A percentile compares a stretch with the other conserved stretches of the same genome.
Evolutionary conservation across 2,888 invertebrate species (phyloP).

Genomic region (Drosophila demipolita): DNA sequence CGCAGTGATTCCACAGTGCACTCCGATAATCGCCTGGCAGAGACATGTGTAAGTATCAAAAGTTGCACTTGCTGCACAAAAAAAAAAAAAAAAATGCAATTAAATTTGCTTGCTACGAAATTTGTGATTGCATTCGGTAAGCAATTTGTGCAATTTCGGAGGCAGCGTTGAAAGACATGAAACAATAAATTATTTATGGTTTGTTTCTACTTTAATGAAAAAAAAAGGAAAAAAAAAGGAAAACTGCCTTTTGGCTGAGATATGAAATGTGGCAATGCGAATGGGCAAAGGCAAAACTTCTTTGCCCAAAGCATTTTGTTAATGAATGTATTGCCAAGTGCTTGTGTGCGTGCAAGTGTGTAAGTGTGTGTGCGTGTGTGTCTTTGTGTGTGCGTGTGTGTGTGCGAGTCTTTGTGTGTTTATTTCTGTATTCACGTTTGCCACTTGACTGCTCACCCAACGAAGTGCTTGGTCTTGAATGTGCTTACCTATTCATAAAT

Average conservation of each 20-base stretch:
- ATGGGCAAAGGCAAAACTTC: slow-evolving; percentile 60
- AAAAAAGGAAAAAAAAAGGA: neutral
- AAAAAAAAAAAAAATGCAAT: slow-evolving; percentile 35
- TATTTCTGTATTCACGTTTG: slow-evolving; percentile 54
- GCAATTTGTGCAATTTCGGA: slow-evolving; percentile 25
- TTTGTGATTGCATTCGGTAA: slow-evolving; percentile 26
- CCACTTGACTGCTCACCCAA: slow-evolving; percentile 70
- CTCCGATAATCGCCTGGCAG: slow-evolving; percentile 24
- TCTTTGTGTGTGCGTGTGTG: slow-evolving; percentile 14
- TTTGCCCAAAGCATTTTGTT: slow-evolving; percentile 74
- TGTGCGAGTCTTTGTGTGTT: slow-evolving; percentile 32
- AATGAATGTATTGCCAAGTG: slow-evolving; percentile 66
- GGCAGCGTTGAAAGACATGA: slow-evolving; percentile 28
- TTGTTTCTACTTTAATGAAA: neutral
- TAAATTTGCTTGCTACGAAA: slow-evolving; percentile 30
- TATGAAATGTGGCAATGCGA: slow-evolving; percentile 33
- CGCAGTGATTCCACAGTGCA: slow-evolving; percentile 26
- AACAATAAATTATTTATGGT: slow-evolving; percentile 55
- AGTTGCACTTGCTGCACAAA: slow-evolving; percentile 21
- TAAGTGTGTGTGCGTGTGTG: slow-evolving; percentile 6
- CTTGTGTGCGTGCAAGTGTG: slow-evolving; percentile 19
- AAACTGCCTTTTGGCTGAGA: slow-evolving; percentile 42
- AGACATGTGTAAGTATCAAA: slow-evolving; percentile 45
- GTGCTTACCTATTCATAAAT: slow-evolving; percentile 78
- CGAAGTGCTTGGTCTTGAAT: slow-evolving; percentile 54